phyloP scores from a whole-genome alignment of 2,888 invertebrate species.

The Melanargia galathea region DNA sequence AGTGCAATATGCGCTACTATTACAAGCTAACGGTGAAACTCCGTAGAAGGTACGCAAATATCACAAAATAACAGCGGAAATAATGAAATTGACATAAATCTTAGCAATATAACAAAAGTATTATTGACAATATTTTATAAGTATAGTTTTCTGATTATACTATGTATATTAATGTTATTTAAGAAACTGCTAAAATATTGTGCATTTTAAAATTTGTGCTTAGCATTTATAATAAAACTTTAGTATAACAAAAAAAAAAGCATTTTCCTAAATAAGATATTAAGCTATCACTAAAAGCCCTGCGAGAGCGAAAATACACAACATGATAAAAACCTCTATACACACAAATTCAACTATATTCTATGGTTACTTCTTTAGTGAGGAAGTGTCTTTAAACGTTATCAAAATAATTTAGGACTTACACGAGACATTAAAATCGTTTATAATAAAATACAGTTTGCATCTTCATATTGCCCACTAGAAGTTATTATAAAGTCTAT shows the following conservation, averaged over 20 bases:
- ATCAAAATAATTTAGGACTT: slow-evolving; percentile 81
- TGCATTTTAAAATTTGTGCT: slow-evolving; percentile 37
- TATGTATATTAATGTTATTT: slow-evolving; percentile 1
- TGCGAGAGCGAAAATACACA: slow-evolving; percentile 47
- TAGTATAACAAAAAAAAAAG: slow-evolving; percentile 1
- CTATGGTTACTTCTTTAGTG: slow-evolving; percentile 67
- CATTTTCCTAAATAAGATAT: slow-evolving; percentile 8
- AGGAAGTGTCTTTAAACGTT: slow-evolving; percentile 74
- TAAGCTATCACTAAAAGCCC: slow-evolving; percentile 58
- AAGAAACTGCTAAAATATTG: slow-evolving; percentile 33
- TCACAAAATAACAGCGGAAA: slow-evolving; percentile 14
- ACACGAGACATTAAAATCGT: slow-evolving; percentile 60
- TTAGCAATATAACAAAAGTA: slow-evolving; percentile 15
- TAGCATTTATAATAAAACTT: slow-evolving; percentile 8
- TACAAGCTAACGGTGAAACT: slow-evolving; percentile 16
- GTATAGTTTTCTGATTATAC: slow-evolving; percentile 4
- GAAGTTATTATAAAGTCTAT: slow-evolving; percentile 55
- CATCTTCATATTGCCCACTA: slow-evolving; percentile 71
- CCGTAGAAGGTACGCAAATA: slow-evolving; percentile 1
- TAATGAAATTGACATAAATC: neutral
- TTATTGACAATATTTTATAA: slow-evolving; percentile 12
- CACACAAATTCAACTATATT: slow-evolving; percentile 65
- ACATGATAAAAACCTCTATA: slow-evolving; percentile 61
- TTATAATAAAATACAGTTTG: slow-evolving; percentile 71
- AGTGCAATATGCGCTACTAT: slow-evolving; percentile 42